Evolutionary conservation across 2,113 vertebrate species (phyloP).

Genomic region (Pteruthius melanotis): DNA sequence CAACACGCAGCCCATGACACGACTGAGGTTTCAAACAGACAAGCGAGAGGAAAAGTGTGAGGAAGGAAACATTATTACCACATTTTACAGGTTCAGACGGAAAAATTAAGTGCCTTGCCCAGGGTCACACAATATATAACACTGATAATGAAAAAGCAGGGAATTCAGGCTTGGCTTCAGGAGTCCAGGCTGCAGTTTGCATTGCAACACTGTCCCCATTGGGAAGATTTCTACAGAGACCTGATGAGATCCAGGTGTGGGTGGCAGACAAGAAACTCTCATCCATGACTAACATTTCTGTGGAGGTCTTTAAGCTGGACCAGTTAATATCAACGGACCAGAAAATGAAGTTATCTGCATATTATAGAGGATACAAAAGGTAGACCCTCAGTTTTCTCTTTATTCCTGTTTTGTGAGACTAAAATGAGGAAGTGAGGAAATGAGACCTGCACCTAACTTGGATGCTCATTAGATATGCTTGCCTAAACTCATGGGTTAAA

Average conservation of each 20-base stretch:
- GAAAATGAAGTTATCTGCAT: not conserved
- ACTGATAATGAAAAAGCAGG: not conserved
- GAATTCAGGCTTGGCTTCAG: not conserved
- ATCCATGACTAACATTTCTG: not conserved
- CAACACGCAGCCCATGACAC: not conserved
- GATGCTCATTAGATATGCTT: not conserved
- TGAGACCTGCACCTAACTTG: not conserved
- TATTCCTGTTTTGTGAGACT: not conserved
- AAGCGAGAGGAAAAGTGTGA: not conserved
- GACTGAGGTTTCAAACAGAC: not conserved
- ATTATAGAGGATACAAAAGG: not conserved
- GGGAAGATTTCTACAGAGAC: not conserved
- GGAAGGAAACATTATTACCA: not conserved
- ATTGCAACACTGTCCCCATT: not conserved
- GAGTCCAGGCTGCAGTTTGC: not conserved
- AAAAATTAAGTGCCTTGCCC: slow-evolving; percentile 9
- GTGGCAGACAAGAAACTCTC: not conserved
- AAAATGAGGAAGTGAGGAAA: not conserved
- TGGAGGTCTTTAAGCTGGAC: not conserved
- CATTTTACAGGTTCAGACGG: not conserved
- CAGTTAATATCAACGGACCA: not conserved
- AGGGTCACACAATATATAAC: not conserved
- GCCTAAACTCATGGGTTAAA: not conserved
- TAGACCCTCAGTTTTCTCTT: not conserved
- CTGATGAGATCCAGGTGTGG: not conserved